phyloP scores from a whole-genome alignment of 2,797 vertebrate species.

The Neosilurus hyrtlii region DNA sequence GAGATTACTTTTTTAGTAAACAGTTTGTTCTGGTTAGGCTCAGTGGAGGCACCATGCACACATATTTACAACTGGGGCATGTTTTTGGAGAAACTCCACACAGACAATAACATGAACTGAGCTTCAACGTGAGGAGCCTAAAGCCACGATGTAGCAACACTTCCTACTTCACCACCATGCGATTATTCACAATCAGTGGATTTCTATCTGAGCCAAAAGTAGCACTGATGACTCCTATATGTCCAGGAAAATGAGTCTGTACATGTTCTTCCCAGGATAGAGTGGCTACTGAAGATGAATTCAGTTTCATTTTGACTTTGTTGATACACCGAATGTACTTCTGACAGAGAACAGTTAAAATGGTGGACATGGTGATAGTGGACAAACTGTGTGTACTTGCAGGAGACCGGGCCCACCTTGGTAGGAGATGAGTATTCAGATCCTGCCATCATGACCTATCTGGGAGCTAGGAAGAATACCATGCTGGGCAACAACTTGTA shows the following conservation, averaged over 20 bases:
- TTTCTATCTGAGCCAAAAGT: neutral
- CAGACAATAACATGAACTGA: neutral
- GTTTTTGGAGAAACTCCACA: neutral
- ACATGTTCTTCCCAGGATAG: neutral
- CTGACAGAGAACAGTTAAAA: neutral
- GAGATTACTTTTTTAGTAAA: neutral
- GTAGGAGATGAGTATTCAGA: conserved; percentile 92
- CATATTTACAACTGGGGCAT: neutral
- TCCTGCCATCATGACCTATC: conserved; percentile 82
- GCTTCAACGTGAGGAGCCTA: neutral
- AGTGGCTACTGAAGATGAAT: neutral
- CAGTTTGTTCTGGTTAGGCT: neutral
- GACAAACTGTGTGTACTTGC: conserved; percentile 45
- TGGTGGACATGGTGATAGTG: neutral
- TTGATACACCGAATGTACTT: neutral
- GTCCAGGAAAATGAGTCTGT: neutral
- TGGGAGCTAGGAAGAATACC: conserved; percentile 86
- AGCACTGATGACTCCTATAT: neutral
- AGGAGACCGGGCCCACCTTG: conserved; percentile 93
- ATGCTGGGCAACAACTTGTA: conserved; percentile 95
- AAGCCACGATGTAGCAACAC: neutral
- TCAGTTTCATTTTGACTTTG: neutral
- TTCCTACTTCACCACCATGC: neutral
- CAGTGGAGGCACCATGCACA: neutral
- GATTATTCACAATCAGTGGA: neutral